Percentiles rank a stretch among this genome's conserved stretches.
Conservation (phyloP, 1,140 invertebrate genomes). For the Tetraneura akinire region DNA sequence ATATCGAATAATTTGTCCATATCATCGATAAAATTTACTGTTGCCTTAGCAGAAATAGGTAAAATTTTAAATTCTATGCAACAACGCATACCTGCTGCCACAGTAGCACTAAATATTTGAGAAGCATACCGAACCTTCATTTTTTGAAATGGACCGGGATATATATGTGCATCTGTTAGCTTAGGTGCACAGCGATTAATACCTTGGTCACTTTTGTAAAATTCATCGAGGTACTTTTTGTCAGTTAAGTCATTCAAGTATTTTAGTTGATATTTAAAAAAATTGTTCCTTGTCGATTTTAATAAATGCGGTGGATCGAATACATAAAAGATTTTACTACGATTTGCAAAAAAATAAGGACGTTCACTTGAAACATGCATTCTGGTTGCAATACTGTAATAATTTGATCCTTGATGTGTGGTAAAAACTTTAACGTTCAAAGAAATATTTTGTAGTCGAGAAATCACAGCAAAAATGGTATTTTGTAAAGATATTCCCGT, state of each 20-base stretch:
- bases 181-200: too few species aligned
- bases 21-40: constrained; percentile 6
- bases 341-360: background rate
- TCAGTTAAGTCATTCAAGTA: background rate
- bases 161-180: constrained; percentile 10
- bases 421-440: too few species aligned
- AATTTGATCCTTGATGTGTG: too few species aligned
- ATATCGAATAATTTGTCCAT: constrained; percentile 34
- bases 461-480: too few species aligned
- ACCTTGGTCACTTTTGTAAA: constrained; percentile 8
- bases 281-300: too few species aligned
- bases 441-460: too few species aligned
- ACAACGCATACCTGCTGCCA: background rate
- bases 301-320: too few species aligned
- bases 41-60: background rate
- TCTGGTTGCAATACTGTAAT: too few species aligned
- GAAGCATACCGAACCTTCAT: background rate
- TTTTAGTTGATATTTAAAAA: too few species aligned
- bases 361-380: too few species aligned
- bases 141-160: too few species aligned
- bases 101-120: background rate
- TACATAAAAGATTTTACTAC: constrained; percentile 23
- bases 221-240: background rate
- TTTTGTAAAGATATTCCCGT: too few species aligned
- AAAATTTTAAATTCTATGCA: background rate